phyloP scores from a whole-genome alignment of 2,888 invertebrate species.

The Ormyrus rosae region DNA sequence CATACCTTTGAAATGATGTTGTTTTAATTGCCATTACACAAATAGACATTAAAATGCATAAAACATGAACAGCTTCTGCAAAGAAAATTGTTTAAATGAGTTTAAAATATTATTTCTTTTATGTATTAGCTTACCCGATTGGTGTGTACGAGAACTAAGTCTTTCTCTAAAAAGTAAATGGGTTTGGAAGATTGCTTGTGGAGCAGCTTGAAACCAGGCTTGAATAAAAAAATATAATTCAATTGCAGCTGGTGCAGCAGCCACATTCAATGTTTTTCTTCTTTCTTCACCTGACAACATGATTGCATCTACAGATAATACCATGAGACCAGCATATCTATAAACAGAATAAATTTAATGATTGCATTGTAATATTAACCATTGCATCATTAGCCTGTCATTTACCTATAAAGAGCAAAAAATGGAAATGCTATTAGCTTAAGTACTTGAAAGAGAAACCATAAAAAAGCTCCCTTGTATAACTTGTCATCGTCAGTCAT shows the following conservation, averaged over 20 bases:
- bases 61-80: constrained; percentile 82
- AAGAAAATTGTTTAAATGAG: constrained; percentile 59
- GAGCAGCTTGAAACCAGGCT: constrained; percentile 86
- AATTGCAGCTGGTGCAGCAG: constrained; percentile 82
- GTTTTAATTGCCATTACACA: constrained; percentile 84
- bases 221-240: constrained; percentile 88
- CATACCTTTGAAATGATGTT: constrained; percentile 85
- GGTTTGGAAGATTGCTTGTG: constrained; percentile 82
- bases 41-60: constrained; percentile 82
- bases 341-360: constrained; percentile 51
- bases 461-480: constrained; percentile 65
- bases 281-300: constrained; percentile 80
- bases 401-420: constrained; percentile 71
- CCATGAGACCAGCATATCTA: constrained; percentile 85
- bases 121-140: constrained; percentile 79
- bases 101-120: neutral
- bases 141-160: constrained; percentile 77
- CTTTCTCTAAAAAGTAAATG: constrained; percentile 81
- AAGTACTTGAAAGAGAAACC: constrained; percentile 70
- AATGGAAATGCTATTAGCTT: constrained; percentile 70
- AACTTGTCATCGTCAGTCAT: constrained; percentile 72
- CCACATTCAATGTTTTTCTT: constrained; percentile 79
- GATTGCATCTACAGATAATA: constrained; percentile 86
- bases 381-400: constrained; percentile 4
- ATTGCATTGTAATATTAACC: neutral